Base-by-base conservation (phyloP, 2,888 invertebrate species). In the Cosmia trapezina region DNA sequence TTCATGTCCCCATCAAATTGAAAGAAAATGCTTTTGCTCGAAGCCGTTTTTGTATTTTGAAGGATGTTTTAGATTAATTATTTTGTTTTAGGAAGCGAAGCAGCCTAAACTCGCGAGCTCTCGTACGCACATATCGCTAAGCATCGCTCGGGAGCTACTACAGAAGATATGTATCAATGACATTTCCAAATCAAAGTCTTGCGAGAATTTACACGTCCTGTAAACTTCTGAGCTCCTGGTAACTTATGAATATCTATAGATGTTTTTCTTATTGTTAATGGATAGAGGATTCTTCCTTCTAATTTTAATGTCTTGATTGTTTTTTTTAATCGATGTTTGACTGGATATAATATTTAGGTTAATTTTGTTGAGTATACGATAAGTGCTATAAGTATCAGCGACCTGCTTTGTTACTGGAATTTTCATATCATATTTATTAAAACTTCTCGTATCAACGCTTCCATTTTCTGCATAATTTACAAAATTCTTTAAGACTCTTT, bases 111-210 rank as follows among this genome's bases (percentile, higher is more conserved):
- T 98, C 85, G 97, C 98, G 88, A 98, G 97, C 78, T 98, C 98
- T 56, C 97, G 98, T 87, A 98, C 98, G 1, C 98, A 98, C 87
- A 97, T 98, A 86, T 98, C 98, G 73, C 95, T 98, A 86, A 98
- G 97, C 93, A 97, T 98, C 88, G 98, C 98, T 14, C 97, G 98
- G 85, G 98, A 98, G 91, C 97, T 98, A 69, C 96, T 98, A 28
- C 98, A 98, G 91, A 98, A 98, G 95, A 98, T 98, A 91, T 98
- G 98, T 94, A 97, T 98, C 91, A 98, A 98, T 90, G 98, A 98
- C 93, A 97, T 97, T 87, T 97, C 97, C 76, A 98, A 98, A 94
- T 98, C 98, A 17, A 98, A 98, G 92, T 98, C 98, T 77, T 98
- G 98, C 94, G 98, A 98, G 93, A 98, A 98, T 93, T 96, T 98